Evolutionary conservation across 2,113 vertebrate genomes (phyloP), one percentile per base, ranked within the genome.

Genomic region (Apistogramma diplotaenia): DNA sequence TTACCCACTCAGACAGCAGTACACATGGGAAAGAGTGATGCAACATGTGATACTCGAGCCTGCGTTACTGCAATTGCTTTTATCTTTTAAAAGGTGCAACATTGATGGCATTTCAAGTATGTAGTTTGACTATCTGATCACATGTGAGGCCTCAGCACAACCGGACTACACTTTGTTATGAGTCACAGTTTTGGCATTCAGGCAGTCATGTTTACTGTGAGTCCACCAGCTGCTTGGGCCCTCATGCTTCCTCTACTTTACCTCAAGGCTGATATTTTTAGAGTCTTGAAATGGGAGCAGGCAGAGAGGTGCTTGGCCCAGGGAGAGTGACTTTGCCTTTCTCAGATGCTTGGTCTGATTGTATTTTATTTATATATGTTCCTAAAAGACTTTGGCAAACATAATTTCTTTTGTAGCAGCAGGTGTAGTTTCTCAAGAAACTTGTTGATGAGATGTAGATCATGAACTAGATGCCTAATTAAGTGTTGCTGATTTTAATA

Each of bases 211-310:
- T 89, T 87, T 71, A 83, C 82, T 72, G 77, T 13, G 62, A 75
- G 31, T 89, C 73, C 46, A 74, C 37, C 86, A 89, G 87, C 89
- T 89, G 86, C 86, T 85, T 53, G 54, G 40, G 74, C 73, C 74
- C 74, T 70, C 51, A 55, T 65, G 59, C 60, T 75, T 78, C 61
- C 67, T 75, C 62, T 78, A 62, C 84, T 81, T 77, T 78, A 83
- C 86, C 59, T 88, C 77, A 7, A 70, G 84, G 33, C 19, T 13
- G 90, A 84, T 94, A 94, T 94, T 94, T 93, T 91, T 93, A 94
- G 93, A 83, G 76, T 25, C 27, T 49, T 87, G 92, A 90, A 93
- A 93, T 56, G 61, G 74, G 93, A 93, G 89, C 88, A 87, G 81
- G 71, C 71, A 57, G 60, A 43, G 82, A 74, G 51, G 73, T 49